Evolutionary conservation across 2,888 invertebrate species (phyloP).

Genomic region (Baronia brevicornis): DNA sequence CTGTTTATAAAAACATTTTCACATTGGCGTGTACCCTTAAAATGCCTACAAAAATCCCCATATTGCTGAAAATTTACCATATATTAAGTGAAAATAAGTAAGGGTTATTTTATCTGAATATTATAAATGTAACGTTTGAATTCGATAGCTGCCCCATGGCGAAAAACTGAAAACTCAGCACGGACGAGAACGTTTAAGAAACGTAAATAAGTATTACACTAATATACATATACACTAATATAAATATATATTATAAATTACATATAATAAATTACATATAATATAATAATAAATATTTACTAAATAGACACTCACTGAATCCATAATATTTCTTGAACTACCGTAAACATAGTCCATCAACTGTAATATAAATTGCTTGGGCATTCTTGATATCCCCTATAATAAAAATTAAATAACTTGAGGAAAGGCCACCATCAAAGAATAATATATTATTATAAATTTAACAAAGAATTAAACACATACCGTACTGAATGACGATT

Average conservation of each 20-base stretch:
- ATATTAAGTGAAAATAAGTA: too few relatives aligned
- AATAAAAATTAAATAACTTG: conserved; percentile 1
- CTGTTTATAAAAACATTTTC: background rate
- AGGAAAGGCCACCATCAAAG: conserved; percentile 2
- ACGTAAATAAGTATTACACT: too few relatives aligned
- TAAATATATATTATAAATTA: background rate
- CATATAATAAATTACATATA: too few relatives aligned
- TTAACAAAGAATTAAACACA: conserved; percentile 11
- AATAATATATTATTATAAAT: background rate
- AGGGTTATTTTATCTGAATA: too few relatives aligned
- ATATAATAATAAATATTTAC: background rate
- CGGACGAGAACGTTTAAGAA: too few relatives aligned
- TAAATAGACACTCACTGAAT: conserved; percentile 8
- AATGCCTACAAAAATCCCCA: too few relatives aligned
- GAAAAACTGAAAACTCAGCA: too few relatives aligned
- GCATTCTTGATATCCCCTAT: conserved; percentile 24
- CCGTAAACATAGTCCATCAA: conserved; percentile 15
- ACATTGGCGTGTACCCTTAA: too few relatives aligned
- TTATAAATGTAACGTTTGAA: too few relatives aligned
- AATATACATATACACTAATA: too few relatives aligned
- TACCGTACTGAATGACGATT: conserved; percentile 22
- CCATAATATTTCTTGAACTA: conserved; percentile 4
- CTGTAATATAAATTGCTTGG: conserved; percentile 18
- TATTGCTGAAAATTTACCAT: too few relatives aligned
- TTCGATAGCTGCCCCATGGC: too few relatives aligned